Evolutionary conservation across 2,797 vertebrate genomes (phyloP).

Genomic region (Acanthurus tractus): DNA sequence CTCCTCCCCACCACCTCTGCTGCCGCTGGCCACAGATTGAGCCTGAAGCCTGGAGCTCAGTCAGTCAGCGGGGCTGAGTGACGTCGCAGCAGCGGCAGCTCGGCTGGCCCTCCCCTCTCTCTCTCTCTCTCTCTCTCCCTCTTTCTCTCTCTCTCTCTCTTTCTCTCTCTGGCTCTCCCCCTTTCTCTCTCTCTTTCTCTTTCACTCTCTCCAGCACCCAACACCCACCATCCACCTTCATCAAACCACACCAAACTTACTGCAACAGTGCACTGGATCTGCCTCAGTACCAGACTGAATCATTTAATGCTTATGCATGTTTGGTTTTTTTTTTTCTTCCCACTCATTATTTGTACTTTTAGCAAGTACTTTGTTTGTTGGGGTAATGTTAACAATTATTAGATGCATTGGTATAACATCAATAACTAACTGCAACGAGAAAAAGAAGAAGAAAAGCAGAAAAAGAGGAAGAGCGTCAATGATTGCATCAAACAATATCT

Average conservation of each 20-base stretch:
- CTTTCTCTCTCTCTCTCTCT: conserved; percentile 8
- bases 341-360: not conserved
- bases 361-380: not conserved
- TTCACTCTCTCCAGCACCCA: conserved; percentile 13
- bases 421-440: not conserved
- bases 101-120: conserved; percentile 62
- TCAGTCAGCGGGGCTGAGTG: conserved; percentile 69
- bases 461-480: too few species aligned
- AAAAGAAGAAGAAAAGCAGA: too few species aligned
- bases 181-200: too few species aligned
- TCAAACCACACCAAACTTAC: conserved; percentile 28
- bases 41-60: conserved; percentile 71
- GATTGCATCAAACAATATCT: too few species aligned
- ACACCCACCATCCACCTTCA: conserved; percentile 14
- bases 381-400: not conserved
- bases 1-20: conserved; percentile 67
- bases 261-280: not conserved
- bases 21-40: conserved; percentile 83
- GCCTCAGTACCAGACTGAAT: not conserved
- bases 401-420: not conserved
- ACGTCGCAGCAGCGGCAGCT: conserved; percentile 77
- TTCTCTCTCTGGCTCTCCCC: not conserved
- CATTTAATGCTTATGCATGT: not conserved
- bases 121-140: conserved; percentile 18
- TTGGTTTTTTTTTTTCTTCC: not conserved